Conservation (phyloP, 2,113 vertebrate genomes). For the Colossoma macropomum region DNA sequence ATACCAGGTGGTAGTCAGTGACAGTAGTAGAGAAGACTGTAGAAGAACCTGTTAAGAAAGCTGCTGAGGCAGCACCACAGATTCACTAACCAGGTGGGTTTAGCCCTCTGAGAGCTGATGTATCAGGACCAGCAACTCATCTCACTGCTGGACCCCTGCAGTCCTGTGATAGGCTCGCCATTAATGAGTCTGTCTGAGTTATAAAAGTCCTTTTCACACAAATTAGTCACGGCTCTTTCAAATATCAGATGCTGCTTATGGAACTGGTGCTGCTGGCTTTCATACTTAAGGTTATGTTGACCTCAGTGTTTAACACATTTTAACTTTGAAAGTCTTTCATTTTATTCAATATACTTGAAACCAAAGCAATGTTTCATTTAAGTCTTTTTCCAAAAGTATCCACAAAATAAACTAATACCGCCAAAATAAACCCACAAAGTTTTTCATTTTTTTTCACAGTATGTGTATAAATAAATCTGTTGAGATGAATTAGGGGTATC, state of each 20-base stretch:
- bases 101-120: no score
- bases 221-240: no score
- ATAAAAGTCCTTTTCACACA: no score
- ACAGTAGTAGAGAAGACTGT: no score
- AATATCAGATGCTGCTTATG: no score
- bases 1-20: no score
- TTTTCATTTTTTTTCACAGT: conserved; percentile 35
- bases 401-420: conserved; percentile 33
- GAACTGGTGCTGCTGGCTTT: no score
- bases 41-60: no score
- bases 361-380: not conserved
- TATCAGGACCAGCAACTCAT: not conserved
- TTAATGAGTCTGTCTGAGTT: no score
- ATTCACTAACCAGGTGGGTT: no score
- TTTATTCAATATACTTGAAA: conserved; percentile 25
- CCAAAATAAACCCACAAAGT: conserved; percentile 24
- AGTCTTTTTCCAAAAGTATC: not conserved
- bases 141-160: not conserved
- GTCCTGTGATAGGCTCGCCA: not conserved
- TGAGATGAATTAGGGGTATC: not conserved
- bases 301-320: not conserved
- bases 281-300: not conserved
- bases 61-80: no score
- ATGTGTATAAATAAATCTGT: conserved; percentile 13
- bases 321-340: not conserved